Evolutionary conservation across 2,888 invertebrate species (phyloP).

Genomic region (Eupithecia pulchellata): DNA sequence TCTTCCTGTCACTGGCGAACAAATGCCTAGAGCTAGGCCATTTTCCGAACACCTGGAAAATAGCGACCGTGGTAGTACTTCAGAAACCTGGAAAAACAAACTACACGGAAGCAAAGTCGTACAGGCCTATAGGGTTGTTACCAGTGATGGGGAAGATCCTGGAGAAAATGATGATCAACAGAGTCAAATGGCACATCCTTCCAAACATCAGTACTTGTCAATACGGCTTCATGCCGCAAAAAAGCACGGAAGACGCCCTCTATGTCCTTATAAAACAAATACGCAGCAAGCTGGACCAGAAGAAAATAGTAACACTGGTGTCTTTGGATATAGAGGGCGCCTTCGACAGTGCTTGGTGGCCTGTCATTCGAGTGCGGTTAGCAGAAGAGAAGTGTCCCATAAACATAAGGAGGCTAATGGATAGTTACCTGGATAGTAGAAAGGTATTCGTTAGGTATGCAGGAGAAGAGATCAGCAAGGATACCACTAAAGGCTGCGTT

Average conservation of each 20-base stretch:
- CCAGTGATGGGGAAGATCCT: background rate
- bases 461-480: background rate
- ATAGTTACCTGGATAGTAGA: background rate
- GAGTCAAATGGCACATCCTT: background rate
- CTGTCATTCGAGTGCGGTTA: no score
- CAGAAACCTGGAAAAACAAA: no score
- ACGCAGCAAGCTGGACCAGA: background rate
- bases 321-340: background rate
- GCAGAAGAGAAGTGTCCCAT: background rate
- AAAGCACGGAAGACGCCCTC: background rate
- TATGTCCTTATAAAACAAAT: background rate
- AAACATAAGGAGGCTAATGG: conserved; percentile 2
- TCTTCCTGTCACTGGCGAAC: no score
- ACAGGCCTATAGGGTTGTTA: no score
- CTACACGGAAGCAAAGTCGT: no score
- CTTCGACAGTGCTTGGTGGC: no score
- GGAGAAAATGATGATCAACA: background rate
- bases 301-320: background rate
- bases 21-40: no score
- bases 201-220: background rate
- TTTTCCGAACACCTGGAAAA: no score
- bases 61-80: no score
- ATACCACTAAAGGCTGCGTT: conserved; percentile 27
- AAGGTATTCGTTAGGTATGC: conserved; percentile 3
- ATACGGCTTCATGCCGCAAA: background rate